These are phyloP conservation scores for Drosophila eohydei DNA, from an alignment of 2,888 invertebrate genomes.

Conservation along the genomic window DNA sequence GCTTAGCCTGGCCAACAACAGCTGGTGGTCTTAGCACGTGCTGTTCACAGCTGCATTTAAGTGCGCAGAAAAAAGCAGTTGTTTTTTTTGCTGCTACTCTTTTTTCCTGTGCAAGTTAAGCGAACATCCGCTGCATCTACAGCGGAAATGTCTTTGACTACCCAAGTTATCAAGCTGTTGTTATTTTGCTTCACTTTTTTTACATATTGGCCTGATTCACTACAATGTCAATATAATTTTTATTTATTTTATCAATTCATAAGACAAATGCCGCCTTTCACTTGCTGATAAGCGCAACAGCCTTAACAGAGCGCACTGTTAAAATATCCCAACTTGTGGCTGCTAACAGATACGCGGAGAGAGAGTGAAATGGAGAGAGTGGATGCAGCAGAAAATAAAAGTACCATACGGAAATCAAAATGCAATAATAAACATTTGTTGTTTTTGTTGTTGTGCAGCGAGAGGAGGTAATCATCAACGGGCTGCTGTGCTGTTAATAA, in stretches of 20 bases:
- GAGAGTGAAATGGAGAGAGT: conserved; percentile 36
- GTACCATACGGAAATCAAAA: conserved; percentile 73
- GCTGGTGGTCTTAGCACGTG: conserved; percentile 48
- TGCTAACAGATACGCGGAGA: conserved; percentile 18
- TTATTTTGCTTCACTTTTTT: not conserved
- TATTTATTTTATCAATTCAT: conserved; percentile 35
- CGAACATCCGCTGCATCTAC: conserved; percentile 38
- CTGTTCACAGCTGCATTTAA: conserved; percentile 54
- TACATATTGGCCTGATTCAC: conserved; percentile 32
- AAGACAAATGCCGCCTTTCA: conserved; percentile 4
- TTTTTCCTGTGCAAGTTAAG: conserved; percentile 23
- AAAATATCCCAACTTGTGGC: conserved; percentile 54
- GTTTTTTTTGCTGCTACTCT: conserved; percentile 3
- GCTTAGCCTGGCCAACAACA: conserved; percentile 32
- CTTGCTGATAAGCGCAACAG: conserved; percentile 48
- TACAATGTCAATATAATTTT: conserved; percentile 8
- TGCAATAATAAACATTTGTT: conserved; percentile 70
- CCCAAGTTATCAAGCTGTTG: conserved; percentile 10
- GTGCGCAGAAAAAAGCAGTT: conserved; percentile 16
- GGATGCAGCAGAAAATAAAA: conserved; percentile 38
- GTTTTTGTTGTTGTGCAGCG: conserved; percentile 34
- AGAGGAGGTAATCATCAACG: conserved; percentile 51
- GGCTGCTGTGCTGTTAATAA: conserved; percentile 52
- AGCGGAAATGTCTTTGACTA: conserved; percentile 35
- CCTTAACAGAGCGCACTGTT: conserved; percentile 65